Conservation (phyloP, 2,888 invertebrate species). For the Junonia oenone region DNA sequence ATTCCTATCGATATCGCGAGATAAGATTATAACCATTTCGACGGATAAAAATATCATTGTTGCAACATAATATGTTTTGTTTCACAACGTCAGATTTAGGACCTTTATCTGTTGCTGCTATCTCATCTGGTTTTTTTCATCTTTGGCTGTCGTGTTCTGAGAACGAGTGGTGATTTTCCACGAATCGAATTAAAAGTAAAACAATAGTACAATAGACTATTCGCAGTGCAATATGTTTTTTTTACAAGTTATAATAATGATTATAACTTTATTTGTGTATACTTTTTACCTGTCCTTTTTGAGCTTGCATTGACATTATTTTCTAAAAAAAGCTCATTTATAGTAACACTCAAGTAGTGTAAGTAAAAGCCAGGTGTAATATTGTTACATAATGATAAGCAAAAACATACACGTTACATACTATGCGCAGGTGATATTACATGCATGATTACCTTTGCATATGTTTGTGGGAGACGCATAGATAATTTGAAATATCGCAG, state of each 20-base stretch:
- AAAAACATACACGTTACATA: background rate
- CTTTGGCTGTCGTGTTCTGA: slow-evolving; percentile 5
- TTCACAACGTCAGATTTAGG: slow-evolving; percentile 16
- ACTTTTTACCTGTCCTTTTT: no score
- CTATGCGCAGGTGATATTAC: slow-evolving; percentile 10
- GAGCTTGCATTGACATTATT: no score
- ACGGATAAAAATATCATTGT: slow-evolving; percentile 23
- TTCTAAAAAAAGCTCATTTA: no score
- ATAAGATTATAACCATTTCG: slow-evolving; percentile 26
- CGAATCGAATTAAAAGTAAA: background rate
- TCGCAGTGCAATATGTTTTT: background rate
- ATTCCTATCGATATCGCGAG: slow-evolving; percentile 42
- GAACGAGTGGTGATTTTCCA: slow-evolving; percentile 9
- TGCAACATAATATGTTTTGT: slow-evolving; percentile 39
- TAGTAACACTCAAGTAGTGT: no score
- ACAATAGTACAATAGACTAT: slow-evolving; percentile 3
- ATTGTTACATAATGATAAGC: background rate
- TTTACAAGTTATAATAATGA: no score
- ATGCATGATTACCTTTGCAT: slow-evolving; percentile 6
- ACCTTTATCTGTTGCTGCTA: slow-evolving; percentile 11
- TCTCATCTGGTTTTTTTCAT: slow-evolving; percentile 12
- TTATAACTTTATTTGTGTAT: no score
- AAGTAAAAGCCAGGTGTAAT: background rate
- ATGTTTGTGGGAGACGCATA: background rate
- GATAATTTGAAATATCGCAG: background rate